phyloP scores from a whole-genome alignment of 2,888 invertebrate genomes.

The Lottia scabra region DNA sequence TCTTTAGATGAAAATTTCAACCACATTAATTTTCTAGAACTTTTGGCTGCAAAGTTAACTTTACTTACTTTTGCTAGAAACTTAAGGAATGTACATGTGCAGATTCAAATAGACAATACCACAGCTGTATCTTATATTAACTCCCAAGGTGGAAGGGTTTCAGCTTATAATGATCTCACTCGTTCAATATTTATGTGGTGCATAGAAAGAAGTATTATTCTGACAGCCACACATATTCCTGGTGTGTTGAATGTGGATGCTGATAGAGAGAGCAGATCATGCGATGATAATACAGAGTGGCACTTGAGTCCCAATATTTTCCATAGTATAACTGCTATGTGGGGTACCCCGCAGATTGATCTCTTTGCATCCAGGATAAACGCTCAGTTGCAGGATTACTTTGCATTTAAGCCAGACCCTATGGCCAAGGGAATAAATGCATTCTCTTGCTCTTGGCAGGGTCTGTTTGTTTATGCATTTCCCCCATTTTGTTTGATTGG shows the following conservation, averaged over 20 bases:
- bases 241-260: constrained; percentile 2
- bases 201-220: constrained; percentile 9
- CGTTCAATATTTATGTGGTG: constrained; percentile 12
- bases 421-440: constrained; percentile 18
- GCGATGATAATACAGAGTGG: constrained; percentile 16
- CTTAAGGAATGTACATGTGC: constrained; percentile 3
- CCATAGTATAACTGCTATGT: neutral
- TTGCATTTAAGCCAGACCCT: constrained; percentile 13
- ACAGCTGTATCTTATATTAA: constrained; percentile 20
- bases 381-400: neutral
- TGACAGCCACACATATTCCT: constrained; percentile 11
- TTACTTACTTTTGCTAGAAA: constrained; percentile 3
- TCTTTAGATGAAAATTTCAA: constrained; percentile 6
- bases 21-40: constrained; percentile 18
- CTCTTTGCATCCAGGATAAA: neutral
- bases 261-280: constrained; percentile 6
- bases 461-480: constrained; percentile 21
- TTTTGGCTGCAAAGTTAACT: constrained; percentile 13
- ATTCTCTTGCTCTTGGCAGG: constrained; percentile 14
- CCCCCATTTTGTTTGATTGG: constrained; percentile 22
- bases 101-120: constrained; percentile 7
- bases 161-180: constrained; percentile 13
- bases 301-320: constrained; percentile 7
- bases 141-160: constrained; percentile 15
- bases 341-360: neutral